Conservation (phyloP, 2,888 invertebrate genomes). For the Pterobdella sp. region DNA sequence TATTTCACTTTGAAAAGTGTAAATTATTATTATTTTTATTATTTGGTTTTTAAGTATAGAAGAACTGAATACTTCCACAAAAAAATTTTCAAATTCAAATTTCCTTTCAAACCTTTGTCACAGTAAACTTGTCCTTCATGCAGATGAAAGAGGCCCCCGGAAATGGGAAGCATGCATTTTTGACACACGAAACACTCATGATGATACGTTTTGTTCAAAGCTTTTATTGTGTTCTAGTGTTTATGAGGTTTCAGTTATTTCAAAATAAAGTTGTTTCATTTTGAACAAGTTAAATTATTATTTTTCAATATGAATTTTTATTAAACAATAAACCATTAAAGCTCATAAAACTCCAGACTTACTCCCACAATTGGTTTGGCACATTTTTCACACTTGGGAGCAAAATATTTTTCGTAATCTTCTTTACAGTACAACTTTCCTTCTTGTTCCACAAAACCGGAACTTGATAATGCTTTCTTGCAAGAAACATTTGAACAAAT, state of each 20-base stretch:
- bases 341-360: constrained; percentile 47
- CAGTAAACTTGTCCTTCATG: constrained; percentile 93
- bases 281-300: background rate
- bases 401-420: constrained; percentile 93
- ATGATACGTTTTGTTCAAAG: constrained; percentile 93
- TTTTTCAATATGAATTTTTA: background rate
- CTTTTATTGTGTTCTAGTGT: constrained; percentile 84
- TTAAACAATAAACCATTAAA: background rate
- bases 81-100: no score
- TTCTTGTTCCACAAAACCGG: constrained; percentile 95
- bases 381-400: constrained; percentile 90
- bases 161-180: constrained; percentile 88
- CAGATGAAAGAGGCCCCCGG: constrained; percentile 91
- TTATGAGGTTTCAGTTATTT: no score
- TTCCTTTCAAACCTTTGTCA: constrained; percentile 64
- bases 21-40: no score
- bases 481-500: constrained; percentile 85
- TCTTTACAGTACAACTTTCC: constrained; percentile 93
- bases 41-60: no score
- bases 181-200: constrained; percentile 93
- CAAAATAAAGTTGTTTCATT: background rate
- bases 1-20: no score
- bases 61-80: no score
- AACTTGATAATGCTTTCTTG: constrained; percentile 66
- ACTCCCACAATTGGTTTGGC: constrained; percentile 86